Base-by-base conservation (phyloP, 2,797 vertebrate species). In the Cyclura pinguis region DNA sequence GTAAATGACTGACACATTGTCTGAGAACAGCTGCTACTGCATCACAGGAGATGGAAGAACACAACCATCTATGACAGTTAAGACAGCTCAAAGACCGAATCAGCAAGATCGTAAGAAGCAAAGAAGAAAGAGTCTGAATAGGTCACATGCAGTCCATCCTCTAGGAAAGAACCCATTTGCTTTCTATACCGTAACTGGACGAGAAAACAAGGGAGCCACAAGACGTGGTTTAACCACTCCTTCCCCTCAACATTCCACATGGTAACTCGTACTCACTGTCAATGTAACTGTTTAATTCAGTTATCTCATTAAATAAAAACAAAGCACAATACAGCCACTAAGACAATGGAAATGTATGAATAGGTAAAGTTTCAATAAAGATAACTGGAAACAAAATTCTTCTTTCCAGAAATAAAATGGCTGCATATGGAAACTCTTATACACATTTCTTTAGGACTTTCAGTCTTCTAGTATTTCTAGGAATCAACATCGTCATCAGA, bases 1-100 rank as follows among this genome's bases (percentile, higher is more conserved):
- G 59, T 0, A 0, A 84, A 82, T 90, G 89, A 92, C 29, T 27
- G 67, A 67, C 47, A 1, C 91, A 87, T 69, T 62, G 88, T 86
- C 20, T 55, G 82, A 81, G 32, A 47, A 88, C 22, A 85, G 84
- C 85, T 78, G 83, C 80, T 80, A 57, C 27, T 88, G 62, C n/a
- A 72, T 73, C 64, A 3, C 6, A 87, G 89, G 32, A 84, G 87
- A 47, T 24, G 72, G 67, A 86, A 94, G 77, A 94, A 62, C 20
- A 67, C 69, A 76, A 78, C 80, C 32, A 81, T 0, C 0, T 73
- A 62, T 0, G 0, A 90, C 47, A 90, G 38, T 20, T 42, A 59
- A 90, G 89, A 50, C 0, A 32, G 92, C 42, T 59, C 80, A 92
- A 50, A 91, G 69, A 88, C 78, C 82, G 4, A 89, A 84, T 78